Conservation (phyloP, 2,888 invertebrate species). For the Spicauda simplicius region DNA sequence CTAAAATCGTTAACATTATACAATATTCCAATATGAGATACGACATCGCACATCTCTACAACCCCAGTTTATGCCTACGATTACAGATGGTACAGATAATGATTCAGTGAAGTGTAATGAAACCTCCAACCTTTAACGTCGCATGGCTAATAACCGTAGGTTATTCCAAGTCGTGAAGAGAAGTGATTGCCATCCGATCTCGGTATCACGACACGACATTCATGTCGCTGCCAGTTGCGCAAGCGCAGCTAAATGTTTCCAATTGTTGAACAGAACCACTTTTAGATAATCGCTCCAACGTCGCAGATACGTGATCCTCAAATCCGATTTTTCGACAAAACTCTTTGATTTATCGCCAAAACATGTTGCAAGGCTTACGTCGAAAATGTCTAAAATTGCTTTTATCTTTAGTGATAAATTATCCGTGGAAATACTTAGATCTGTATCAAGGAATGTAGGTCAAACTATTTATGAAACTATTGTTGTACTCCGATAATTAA, state of each 20-base stretch:
- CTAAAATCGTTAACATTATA: too few relatives aligned
- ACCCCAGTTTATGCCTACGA: slow-evolving; percentile 30
- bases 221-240: slow-evolving; percentile 54
- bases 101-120: slow-evolving; percentile 43
- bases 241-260: slow-evolving; percentile 69
- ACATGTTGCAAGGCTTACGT: neutral
- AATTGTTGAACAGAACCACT: slow-evolving; percentile 49
- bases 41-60: neutral
- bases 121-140: slow-evolving; percentile 59
- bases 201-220: slow-evolving; percentile 67
- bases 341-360: slow-evolving; percentile 7
- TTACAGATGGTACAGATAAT: slow-evolving; percentile 36
- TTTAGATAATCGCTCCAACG: slow-evolving; percentile 40
- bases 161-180: slow-evolving; percentile 68
- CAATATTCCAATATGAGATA: neutral
- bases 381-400: neutral
- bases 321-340: slow-evolving; percentile 20
- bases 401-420: slow-evolving; percentile 16
- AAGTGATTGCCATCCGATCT: slow-evolving; percentile 74
- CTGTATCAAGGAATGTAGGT: slow-evolving; percentile 28
- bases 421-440: slow-evolving; percentile 17
- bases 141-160: slow-evolving; percentile 61
- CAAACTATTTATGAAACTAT: slow-evolving; percentile 17
- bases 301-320: slow-evolving; percentile 32
- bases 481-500: slow-evolving; percentile 24